These are phyloP conservation scores for Anastatus disparis DNA, from an alignment of 1,140 invertebrate species.

Conservation along the genomic window DNA sequence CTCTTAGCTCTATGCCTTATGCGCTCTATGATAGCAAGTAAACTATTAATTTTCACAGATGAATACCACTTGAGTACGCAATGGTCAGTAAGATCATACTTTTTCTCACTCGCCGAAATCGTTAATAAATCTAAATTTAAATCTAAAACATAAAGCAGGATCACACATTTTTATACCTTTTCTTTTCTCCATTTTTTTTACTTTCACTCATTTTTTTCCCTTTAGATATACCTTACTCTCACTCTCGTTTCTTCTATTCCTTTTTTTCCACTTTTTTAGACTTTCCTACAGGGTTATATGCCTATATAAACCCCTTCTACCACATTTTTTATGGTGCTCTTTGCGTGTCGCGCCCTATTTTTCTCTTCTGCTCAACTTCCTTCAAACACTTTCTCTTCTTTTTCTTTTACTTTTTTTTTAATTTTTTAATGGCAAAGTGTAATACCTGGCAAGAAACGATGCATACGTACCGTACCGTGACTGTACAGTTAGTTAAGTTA, in stretches of 20 bases:
- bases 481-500: background rate
- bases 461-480: no score
- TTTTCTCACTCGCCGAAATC: background rate
- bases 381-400: conserved; percentile 9
- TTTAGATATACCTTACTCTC: no score
- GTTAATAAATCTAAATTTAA: conserved; percentile 20
- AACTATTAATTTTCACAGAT: conserved; percentile 1
- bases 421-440: background rate
- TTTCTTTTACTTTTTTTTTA: background rate
- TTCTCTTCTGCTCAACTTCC: conserved; percentile 35
- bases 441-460: background rate
- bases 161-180: no score
- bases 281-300: no score
- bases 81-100: background rate
- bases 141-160: conserved; percentile 15
- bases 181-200: conserved; percentile 5
- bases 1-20: no score
- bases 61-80: background rate
- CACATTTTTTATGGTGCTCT: no score
- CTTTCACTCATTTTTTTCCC: conserved; percentile 12
- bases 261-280: no score
- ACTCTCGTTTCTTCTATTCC: no score
- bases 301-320: no score
- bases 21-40: no score
- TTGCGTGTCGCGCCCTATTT: conserved; percentile 12